Base-by-base conservation (phyloP, 2,797 vertebrate genomes). In the Hemibagrus guttatus region DNA sequence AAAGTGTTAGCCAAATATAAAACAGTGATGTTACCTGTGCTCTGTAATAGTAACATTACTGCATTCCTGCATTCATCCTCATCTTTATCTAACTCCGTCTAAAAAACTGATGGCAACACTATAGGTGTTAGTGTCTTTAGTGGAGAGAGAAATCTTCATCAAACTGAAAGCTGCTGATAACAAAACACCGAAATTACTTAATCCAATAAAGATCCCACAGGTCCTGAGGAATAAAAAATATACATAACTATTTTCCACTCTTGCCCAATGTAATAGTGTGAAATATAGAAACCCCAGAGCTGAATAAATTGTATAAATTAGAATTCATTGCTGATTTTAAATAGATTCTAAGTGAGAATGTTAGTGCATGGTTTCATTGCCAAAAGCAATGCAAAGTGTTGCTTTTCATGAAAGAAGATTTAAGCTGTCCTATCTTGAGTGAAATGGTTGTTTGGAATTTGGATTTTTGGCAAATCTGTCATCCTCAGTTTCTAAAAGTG, bases 401-500 rank as follows among this genome's bases (percentile, higher is more conserved):
- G 14, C 78, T 69, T 54, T 66, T 52, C 9, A 49, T 49, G 11
- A 71, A 52, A 75, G 7, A 75, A 54, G 58, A 17, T 66, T 42
- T 31, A n/a, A 61, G 52, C 52, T 72, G 85, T n/a, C 21, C 8
- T 79, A 35, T 59, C 54, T 59, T 68, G 4, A 31, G 6, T 83
- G 23, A 68, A 83, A 83, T 39, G 17, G 26, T 71, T 56, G 56
- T 81, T 52, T 71, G 26, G 39, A 75, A 59, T 59, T 42, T 66
- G 69, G 42, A 54, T 35, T 64, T 75, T 28, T 7, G 21, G 26
- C 28, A 59, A 83, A 78, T n/a, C 61, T 42, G 49, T 83, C 72
- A 63, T 39, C 66, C 42, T 71, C 19, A 31, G 13, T 80, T 84
- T 84, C 28, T 74, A 74, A 80, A 80, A 61, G 52, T n/a, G 49